These are phyloP conservation scores for Azemiops feae DNA, from an alignment of 2,113 vertebrate genomes.

Conservation along the genomic window DNA sequence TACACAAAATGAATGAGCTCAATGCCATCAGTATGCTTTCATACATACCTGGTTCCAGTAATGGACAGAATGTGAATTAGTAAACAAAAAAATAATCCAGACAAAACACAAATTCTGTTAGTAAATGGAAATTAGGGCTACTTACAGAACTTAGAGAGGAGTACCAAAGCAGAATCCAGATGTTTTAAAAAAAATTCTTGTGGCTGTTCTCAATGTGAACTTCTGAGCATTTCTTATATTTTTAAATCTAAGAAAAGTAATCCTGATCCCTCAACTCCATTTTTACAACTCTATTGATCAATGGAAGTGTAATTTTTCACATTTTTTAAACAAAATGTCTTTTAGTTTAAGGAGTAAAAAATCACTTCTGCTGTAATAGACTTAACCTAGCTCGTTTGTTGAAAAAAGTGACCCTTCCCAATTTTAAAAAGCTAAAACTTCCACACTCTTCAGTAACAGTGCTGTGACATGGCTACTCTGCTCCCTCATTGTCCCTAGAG, in stretches of 20 bases:
- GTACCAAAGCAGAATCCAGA: background rate
- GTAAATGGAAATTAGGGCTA: background rate
- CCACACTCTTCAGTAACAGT: background rate
- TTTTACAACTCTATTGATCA: background rate
- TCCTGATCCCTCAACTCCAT: background rate
- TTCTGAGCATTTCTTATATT: background rate
- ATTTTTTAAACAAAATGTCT: background rate
- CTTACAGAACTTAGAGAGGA: background rate
- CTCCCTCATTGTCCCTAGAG: background rate
- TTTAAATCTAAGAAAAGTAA: background rate
- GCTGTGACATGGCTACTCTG: background rate
- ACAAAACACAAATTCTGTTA: background rate
- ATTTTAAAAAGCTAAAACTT: background rate
- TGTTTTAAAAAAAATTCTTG: background rate
- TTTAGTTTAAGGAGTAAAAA: background rate
- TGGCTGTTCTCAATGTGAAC: background rate
- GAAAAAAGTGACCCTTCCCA: background rate
- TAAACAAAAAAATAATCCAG: background rate
- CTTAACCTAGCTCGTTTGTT: background rate
- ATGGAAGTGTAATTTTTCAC: background rate
- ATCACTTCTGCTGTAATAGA: background rate
- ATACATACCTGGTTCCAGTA: background rate
- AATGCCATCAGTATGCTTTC: background rate
- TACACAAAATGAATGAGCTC: background rate
- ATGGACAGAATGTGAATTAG: background rate